phyloP scores from a whole-genome alignment of 2,888 invertebrate species.

The Eutolmus rufibarbis region DNA sequence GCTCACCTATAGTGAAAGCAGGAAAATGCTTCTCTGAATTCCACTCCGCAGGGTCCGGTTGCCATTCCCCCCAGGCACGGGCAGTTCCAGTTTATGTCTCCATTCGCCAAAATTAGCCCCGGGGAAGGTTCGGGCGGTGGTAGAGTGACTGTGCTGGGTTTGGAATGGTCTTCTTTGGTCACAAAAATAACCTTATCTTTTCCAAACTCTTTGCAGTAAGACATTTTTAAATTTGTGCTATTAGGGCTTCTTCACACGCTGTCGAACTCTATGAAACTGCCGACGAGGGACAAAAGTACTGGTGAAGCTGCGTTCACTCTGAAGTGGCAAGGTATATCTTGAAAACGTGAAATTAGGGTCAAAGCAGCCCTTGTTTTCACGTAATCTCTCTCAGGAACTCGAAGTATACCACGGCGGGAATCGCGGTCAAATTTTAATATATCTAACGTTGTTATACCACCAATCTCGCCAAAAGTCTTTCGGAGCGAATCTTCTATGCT shows the following conservation, averaged over 20 bases:
- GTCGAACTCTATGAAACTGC: constrained; percentile 43
- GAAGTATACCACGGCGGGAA: constrained; percentile 65
- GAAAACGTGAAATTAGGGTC: constrained; percentile 64
- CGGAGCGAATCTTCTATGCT: constrained; percentile 66
- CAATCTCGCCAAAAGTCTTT: constrained; percentile 68
- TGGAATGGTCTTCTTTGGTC: constrained; percentile 77
- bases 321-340: constrained; percentile 66
- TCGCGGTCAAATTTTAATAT: constrained; percentile 66
- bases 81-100: constrained; percentile 96
- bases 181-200: constrained; percentile 87
- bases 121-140: constrained; percentile 78
- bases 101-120: constrained; percentile 83
- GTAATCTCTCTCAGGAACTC: constrained; percentile 66
- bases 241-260: constrained; percentile 8
- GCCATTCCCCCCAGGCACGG: constrained; percentile 98
- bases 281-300: constrained; percentile 59
- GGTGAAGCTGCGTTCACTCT: constrained; percentile 66
- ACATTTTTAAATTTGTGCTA: constrained; percentile 55
- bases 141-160: constrained; percentile 74
- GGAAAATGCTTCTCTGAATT: constrained; percentile 92
- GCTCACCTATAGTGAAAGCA: constrained; percentile 86
- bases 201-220: constrained; percentile 66
- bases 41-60: constrained; percentile 92
- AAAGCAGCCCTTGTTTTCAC: constrained; percentile 68
- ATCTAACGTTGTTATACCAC: constrained; percentile 65